phyloP scores from a whole-genome alignment of 1,140 invertebrate species.

The Maconellicoccus hirsutus region DNA sequence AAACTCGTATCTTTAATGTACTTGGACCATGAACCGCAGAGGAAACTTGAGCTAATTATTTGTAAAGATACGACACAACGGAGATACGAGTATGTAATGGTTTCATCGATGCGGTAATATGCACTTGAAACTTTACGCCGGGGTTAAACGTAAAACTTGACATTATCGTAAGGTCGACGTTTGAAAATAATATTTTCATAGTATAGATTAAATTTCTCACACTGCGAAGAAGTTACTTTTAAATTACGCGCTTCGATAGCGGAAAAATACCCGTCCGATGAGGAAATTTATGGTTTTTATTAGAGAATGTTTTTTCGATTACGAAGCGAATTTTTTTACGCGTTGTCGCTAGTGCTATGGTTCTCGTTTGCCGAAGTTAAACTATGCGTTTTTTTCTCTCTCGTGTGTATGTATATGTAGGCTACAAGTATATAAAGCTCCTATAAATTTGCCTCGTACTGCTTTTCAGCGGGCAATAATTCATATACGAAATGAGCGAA shows the following conservation, averaged over 20 bases:
- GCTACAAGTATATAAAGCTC: conserved; percentile 17
- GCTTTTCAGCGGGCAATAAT: conserved; percentile 16
- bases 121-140: too few species aligned
- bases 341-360: not conserved
- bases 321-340: conserved; percentile 8
- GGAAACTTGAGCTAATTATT: too few species aligned
- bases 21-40: too few species aligned
- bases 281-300: conserved; percentile 1
- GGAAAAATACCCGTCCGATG: not conserved
- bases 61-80: too few species aligned
- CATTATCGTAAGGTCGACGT: too few species aligned
- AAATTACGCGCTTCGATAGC: not conserved
- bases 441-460: conserved; percentile 7
- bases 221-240: not conserved
- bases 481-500: conserved; percentile 12
- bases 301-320: not conserved
- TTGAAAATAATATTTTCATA: too few species aligned
- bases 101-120: too few species aligned
- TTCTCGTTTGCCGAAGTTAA: not conserved
- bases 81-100: too few species aligned
- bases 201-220: not conserved
- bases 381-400: not conserved
- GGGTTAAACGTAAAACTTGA: too few species aligned
- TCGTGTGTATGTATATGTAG: not conserved
- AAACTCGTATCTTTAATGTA: not conserved